phyloP scores from a whole-genome alignment of 1,140 invertebrate species.

The Dreissena polymorpha region DNA sequence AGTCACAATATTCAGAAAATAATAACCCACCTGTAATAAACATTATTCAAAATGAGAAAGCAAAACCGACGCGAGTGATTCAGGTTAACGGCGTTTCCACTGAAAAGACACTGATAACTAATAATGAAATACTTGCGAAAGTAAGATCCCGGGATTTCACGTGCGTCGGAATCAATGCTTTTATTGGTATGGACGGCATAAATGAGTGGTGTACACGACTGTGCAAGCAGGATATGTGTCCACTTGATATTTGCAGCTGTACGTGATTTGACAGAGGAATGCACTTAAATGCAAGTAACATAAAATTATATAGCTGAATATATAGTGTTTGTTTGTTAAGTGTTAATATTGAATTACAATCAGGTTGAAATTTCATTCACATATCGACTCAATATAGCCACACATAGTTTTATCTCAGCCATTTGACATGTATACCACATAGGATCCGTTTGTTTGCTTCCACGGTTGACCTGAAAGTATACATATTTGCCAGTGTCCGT shows the following conservation, averaged over 20 bases:
- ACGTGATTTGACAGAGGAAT: neutral
- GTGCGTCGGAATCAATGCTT: slow-evolving; percentile 27
- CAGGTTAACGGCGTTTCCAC: neutral
- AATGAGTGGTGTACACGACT: slow-evolving; percentile 6
- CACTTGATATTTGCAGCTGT: slow-evolving; percentile 6
- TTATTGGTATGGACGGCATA: slow-evolving; percentile 5
- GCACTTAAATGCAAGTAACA: no score
- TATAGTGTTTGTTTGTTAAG: no score
- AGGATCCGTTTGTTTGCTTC: no score
- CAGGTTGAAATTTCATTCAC: no score
- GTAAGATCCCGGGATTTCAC: neutral
- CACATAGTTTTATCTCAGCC: no score
- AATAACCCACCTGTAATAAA: neutral
- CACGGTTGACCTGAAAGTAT: no score
- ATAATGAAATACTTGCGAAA: no score
- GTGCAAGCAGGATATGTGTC: slow-evolving; percentile 15
- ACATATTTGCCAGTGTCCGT: no score
- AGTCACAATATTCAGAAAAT: neutral
- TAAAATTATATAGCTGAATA: no score
- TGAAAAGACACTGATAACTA: neutral
- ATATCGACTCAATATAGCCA: no score
- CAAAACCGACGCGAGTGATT: neutral
- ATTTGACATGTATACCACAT: no score
- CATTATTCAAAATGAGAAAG: neutral
- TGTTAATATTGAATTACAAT: no score